These are phyloP conservation scores for Falcunculus frontatus DNA, from an alignment of 2,113 vertebrate genomes.

Conservation along the genomic window DNA sequence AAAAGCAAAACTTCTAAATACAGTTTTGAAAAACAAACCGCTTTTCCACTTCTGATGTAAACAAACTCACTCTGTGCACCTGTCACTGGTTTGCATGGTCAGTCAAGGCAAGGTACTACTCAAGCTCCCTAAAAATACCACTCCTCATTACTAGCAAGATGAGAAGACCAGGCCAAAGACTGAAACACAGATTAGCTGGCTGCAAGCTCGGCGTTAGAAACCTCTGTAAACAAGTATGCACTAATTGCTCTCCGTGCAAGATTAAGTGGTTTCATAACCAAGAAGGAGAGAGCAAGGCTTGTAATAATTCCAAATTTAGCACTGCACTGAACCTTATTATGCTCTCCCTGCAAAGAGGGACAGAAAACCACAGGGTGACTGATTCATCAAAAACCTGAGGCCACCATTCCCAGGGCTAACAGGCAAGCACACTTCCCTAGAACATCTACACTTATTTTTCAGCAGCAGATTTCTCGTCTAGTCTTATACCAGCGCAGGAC, in stretches of 20 bases:
- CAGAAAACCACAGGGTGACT: background rate
- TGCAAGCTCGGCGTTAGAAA: background rate
- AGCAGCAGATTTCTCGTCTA: background rate
- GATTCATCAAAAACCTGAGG: background rate
- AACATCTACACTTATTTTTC: background rate
- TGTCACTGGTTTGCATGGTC: background rate
- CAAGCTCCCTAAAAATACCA: background rate
- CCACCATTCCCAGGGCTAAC: background rate
- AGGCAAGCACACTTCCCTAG: background rate
- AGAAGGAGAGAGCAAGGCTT: background rate
- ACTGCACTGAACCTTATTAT: background rate
- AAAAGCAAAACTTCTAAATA: background rate
- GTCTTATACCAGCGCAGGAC: background rate
- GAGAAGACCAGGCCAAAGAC: background rate
- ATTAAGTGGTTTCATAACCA: background rate
- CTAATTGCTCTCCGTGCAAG: background rate
- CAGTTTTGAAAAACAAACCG: background rate
- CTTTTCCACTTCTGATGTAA: background rate
- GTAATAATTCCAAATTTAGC: background rate
- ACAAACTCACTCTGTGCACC: background rate
- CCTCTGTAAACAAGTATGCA: background rate
- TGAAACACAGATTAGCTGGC: background rate
- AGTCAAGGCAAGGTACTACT: background rate
- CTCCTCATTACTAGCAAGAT: background rate
- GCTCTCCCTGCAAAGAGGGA: background rate